phyloP scores from a whole-genome alignment of 2,797 vertebrate genomes.

The Macroramphosus scolopax region DNA sequence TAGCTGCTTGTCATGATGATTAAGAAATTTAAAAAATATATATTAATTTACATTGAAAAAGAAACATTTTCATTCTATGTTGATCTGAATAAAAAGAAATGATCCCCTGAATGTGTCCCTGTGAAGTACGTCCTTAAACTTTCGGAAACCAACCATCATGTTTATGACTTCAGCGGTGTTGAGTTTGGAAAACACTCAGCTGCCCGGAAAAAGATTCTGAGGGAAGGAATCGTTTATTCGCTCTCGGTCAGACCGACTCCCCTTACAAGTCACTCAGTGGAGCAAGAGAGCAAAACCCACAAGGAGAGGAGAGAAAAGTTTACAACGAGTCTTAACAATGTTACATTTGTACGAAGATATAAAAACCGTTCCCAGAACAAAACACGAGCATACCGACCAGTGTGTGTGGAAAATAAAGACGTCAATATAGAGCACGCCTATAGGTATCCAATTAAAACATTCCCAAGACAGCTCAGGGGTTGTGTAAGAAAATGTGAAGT shows the following conservation, averaged over 20 bases:
- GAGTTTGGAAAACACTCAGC: background rate
- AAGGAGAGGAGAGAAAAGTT: conserved; percentile 1
- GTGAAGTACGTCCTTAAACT: background rate
- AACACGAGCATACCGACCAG: background rate
- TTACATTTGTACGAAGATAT: conserved; percentile 17
- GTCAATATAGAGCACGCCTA: too few relatives aligned
- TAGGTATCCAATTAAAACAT: background rate
- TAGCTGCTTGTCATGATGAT: background rate
- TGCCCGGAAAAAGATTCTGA: conserved; percentile 4
- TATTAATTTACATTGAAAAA: too few relatives aligned
- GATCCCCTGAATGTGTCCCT: too few relatives aligned
- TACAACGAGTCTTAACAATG: conserved; percentile 1
- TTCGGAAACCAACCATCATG: conserved; percentile 4
- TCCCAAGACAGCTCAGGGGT: background rate
- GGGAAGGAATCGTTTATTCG: conserved; percentile 14
- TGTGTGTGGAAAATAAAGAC: too few relatives aligned
- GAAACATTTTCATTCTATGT: too few relatives aligned
- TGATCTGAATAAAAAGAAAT: too few relatives aligned
- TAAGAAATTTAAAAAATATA: too few relatives aligned
- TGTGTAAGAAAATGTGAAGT: background rate
- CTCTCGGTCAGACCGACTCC: conserved; percentile 18
- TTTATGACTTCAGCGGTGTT: conserved; percentile 1
- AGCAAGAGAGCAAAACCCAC: conserved; percentile 10
- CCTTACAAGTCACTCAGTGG: conserved; percentile 13
- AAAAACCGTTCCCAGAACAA: conserved; percentile 4